phyloP scores from a whole-genome alignment of 2,888 invertebrate species.

The Pterostichus madidus region DNA sequence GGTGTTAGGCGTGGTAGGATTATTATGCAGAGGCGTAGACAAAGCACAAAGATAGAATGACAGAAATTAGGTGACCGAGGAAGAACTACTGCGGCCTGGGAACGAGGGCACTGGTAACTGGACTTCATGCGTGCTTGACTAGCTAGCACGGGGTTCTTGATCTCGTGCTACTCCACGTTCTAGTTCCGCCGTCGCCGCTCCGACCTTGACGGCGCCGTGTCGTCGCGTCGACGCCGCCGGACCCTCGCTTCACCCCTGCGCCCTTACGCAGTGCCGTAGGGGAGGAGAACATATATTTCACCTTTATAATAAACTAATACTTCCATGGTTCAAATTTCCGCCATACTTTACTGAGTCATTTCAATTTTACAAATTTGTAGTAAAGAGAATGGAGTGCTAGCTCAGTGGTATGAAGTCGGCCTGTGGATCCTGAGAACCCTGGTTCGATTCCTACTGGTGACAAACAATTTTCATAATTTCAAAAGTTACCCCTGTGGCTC shows the following conservation, averaged over 20 bases:
- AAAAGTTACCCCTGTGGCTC: too few relatives aligned
- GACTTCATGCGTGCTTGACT: conserved; percentile 7
- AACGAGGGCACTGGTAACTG: conserved; percentile 36
- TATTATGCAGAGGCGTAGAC: background rate
- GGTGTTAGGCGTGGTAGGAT: background rate
- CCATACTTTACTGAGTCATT: too few relatives aligned
- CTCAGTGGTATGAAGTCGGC: too few relatives aligned
- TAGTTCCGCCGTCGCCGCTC: conserved; percentile 53
- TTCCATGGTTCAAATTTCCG: too few relatives aligned
- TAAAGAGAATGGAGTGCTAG: too few relatives aligned
- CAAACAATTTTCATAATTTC: too few relatives aligned
- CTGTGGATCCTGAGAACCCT: too few relatives aligned
- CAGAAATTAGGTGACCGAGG: conserved; percentile 21
- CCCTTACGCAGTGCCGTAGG: background rate
- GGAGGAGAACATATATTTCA: too few relatives aligned
- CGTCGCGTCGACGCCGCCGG: conserved; percentile 46
- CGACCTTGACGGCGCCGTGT: conserved; percentile 63
- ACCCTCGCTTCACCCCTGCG: background rate
- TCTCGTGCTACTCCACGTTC: conserved; percentile 23
- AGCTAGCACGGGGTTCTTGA: conserved; percentile 22
- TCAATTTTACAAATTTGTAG: too few relatives aligned
- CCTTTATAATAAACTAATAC: too few relatives aligned
- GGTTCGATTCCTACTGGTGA: too few relatives aligned
- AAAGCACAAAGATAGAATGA: conserved; percentile 9
- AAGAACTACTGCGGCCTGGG: conserved; percentile 6